Percentiles rank a stretch among this genome's conserved stretches.
Evolutionary conservation across 2,113 vertebrate species (phyloP).

Genomic region (Coryphaenoides rupestris): DNA sequence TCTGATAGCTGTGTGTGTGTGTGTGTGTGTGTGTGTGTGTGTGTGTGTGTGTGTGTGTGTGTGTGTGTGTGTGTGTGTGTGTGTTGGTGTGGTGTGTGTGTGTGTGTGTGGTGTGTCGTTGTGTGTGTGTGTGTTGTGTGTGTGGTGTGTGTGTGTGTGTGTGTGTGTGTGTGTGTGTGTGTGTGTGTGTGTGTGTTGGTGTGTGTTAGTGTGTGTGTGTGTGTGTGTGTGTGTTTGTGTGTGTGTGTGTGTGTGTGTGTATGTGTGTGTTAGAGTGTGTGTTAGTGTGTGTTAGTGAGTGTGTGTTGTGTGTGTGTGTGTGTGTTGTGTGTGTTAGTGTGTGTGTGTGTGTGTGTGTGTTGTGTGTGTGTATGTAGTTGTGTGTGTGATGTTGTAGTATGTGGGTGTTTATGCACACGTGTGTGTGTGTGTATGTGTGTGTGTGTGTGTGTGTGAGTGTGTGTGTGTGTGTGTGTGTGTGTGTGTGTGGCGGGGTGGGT

Average conservation of each 20-base stretch:
- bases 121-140: slow-evolving; percentile 13
- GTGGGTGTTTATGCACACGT: background rate
- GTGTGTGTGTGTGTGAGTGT: background rate
- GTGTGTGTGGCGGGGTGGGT: slow-evolving; percentile 5
- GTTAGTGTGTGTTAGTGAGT: too few species aligned
- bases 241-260: too few species aligned
- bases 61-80: background rate
- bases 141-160: slow-evolving; percentile 16
- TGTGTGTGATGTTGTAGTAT: too few species aligned
- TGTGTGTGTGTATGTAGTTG: background rate
- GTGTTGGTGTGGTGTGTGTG: background rate
- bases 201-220: slow-evolving; percentile 20
- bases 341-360: background rate
- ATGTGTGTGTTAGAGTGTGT: background rate
- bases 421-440: background rate
- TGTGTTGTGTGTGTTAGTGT: background rate
- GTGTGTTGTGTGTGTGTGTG: background rate
- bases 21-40: background rate
- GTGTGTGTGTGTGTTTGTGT: slow-evolving; percentile 17
- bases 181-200: slow-evolving; percentile 24
- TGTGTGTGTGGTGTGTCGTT: slow-evolving; percentile 17
- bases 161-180: slow-evolving; percentile 19
- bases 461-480: background rate
- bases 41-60: background rate
- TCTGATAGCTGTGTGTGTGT: background rate